phyloP scores from a whole-genome alignment of 2,888 invertebrate genomes.

The Pogonocherus hispidulus region DNA sequence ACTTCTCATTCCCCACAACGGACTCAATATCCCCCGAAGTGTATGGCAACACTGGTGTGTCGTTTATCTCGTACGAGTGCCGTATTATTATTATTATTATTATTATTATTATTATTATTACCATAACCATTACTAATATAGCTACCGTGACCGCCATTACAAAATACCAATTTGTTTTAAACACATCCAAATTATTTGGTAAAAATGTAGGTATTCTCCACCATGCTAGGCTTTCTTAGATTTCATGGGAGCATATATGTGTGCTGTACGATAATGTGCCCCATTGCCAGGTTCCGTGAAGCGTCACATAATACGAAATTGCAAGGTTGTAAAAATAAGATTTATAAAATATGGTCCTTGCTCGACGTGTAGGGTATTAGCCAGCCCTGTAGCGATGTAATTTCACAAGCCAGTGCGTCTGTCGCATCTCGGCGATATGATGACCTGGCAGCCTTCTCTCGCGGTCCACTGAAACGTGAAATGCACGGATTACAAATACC shows the following conservation, averaged over 20 bases:
- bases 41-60: too few species aligned
- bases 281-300: background rate
- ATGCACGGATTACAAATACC: slow-evolving; percentile 20
- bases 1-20: too few species aligned
- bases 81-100: too few species aligned
- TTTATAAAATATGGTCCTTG: slow-evolving; percentile 30
- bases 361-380: slow-evolving; percentile 27
- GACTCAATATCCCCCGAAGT: too few species aligned
- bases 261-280: background rate
- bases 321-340: slow-evolving; percentile 43
- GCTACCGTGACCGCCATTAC: too few species aligned
- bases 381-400: slow-evolving; percentile 52
- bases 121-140: too few species aligned
- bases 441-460: slow-evolving; percentile 45
- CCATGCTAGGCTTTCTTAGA: background rate
- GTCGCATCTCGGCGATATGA: slow-evolving; percentile 53
- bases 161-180: too few species aligned
- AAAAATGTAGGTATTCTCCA: too few species aligned
- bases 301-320: slow-evolving; percentile 22
- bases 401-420: slow-evolving; percentile 54
- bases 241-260: background rate
- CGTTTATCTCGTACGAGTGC: too few species aligned
- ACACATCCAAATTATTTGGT: too few species aligned
- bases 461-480: slow-evolving; percentile 27
- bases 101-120: too few species aligned